phyloP scores from a whole-genome alignment of 2,113 vertebrate species.

The Corythaixoides concolor region DNA sequence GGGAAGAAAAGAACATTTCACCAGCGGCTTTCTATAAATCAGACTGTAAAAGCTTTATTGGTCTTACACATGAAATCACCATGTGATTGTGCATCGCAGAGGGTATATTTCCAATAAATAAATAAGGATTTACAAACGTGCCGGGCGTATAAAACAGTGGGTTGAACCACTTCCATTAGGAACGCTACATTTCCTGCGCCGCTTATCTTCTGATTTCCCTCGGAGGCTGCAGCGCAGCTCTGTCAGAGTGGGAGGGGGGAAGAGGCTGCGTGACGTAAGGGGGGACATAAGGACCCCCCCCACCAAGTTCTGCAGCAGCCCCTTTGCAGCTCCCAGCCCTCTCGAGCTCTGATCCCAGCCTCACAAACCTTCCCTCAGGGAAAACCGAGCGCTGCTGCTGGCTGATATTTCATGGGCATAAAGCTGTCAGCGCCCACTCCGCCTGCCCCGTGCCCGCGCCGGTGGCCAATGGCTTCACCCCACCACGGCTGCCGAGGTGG shows the following conservation, averaged over 20 bases:
- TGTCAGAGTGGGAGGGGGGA: neutral
- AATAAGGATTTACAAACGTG: constrained; percentile 74
- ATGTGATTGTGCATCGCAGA: constrained; percentile 14
- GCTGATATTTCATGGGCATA: neutral
- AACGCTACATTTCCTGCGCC: neutral
- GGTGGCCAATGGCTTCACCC: neutral
- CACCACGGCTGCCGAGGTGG: accelerated
- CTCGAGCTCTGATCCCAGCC: neutral
- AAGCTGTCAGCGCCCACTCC: neutral
- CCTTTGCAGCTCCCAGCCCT: neutral
- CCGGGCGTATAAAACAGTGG: constrained; percentile 2
- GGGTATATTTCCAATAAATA: constrained; percentile 74
- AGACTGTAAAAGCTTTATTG: constrained; percentile 65
- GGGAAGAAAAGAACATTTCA: neutral
- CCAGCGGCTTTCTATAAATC: neutral
- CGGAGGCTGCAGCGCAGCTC: neutral
- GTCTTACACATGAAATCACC: constrained; percentile 30
- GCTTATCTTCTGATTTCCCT: neutral
- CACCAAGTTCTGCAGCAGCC: neutral
- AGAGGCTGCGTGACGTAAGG: neutral
- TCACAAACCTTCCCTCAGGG: neutral
- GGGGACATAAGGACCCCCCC: no score
- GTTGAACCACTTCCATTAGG: constrained; percentile 15
- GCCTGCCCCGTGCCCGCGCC: neutral
- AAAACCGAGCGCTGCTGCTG: neutral